Conservation (phyloP, 53 echinoderm and acorn worm genomes). For the Apostichopus leukothele region DNA sequence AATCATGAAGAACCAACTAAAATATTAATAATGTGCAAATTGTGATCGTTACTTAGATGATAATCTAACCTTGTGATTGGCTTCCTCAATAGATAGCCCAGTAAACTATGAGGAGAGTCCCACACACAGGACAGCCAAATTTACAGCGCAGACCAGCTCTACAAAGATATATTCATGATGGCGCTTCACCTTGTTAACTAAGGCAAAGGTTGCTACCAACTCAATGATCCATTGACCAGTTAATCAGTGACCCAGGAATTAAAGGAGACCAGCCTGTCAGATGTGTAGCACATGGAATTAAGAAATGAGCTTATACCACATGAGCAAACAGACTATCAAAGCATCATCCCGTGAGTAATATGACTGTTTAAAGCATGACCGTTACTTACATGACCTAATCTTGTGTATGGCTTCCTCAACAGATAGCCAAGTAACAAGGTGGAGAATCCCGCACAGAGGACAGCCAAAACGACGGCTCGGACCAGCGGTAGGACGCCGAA, state of each 20-base stretch:
- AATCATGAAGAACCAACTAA: no score
- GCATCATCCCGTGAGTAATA: not conserved
- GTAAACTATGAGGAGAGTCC: not conserved
- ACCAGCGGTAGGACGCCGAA: conserved; percentile 33
- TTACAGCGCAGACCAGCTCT: not conserved
- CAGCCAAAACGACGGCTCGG: conserved; percentile 9
- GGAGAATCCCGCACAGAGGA: conserved; percentile 16
- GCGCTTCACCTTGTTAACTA: no score
- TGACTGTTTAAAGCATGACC: not conserved
- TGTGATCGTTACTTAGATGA: conserved; percentile 5
- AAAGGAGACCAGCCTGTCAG: no score
- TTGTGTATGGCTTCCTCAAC: conserved; percentile 43
- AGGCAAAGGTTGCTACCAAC: no score
- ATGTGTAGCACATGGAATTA: no score
- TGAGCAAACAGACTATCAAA: not conserved
- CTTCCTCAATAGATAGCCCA: conserved; percentile 45
- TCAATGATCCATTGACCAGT: no score
- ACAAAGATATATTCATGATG: no score
- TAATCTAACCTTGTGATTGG: conserved; percentile 25
- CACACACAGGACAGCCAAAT: conserved; percentile 18
- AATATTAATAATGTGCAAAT: no score
- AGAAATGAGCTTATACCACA: no score
- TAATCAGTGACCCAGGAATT: no score
- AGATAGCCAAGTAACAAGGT: conserved; percentile 19
- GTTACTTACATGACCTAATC: conserved; percentile 39